phyloP scores from a whole-genome alignment of 2,797 vertebrate species.

The Sebastes cheni region DNA sequence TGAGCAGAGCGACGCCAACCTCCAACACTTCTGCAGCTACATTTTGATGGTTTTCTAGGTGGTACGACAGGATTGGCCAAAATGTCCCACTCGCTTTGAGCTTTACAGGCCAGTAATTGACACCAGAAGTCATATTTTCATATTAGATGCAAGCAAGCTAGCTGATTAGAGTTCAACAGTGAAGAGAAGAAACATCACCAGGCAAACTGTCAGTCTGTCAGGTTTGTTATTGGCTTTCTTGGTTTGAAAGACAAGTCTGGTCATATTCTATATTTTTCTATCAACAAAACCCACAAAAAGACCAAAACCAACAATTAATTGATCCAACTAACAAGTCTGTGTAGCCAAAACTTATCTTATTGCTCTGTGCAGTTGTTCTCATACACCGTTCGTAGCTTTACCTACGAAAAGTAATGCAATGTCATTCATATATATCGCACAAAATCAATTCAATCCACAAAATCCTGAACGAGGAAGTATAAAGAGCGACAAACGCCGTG shows the following conservation, averaged over 20 bases:
- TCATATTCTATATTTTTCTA: background rate
- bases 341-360: background rate
- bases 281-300: background rate
- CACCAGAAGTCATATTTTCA: constrained; percentile 5
- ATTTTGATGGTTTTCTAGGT: background rate
- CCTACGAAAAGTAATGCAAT: too few species aligned
- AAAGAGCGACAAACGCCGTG: too few species aligned
- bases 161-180: background rate
- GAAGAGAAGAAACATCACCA: background rate
- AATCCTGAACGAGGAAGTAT: too few species aligned
- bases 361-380: background rate
- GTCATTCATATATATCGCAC: too few species aligned
- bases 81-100: background rate
- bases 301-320: background rate
- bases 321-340: background rate
- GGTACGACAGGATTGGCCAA: background rate
- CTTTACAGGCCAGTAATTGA: constrained; percentile 3
- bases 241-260: background rate
- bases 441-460: too few species aligned
- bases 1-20: background rate
- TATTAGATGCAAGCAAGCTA: background rate
- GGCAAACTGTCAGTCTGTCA: background rate
- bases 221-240: background rate
- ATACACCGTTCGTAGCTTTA: too few species aligned
- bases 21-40: constrained; percentile 7